phyloP scores from a whole-genome alignment of 2,797 vertebrate species.

The Eospalax fontanierii region DNA sequence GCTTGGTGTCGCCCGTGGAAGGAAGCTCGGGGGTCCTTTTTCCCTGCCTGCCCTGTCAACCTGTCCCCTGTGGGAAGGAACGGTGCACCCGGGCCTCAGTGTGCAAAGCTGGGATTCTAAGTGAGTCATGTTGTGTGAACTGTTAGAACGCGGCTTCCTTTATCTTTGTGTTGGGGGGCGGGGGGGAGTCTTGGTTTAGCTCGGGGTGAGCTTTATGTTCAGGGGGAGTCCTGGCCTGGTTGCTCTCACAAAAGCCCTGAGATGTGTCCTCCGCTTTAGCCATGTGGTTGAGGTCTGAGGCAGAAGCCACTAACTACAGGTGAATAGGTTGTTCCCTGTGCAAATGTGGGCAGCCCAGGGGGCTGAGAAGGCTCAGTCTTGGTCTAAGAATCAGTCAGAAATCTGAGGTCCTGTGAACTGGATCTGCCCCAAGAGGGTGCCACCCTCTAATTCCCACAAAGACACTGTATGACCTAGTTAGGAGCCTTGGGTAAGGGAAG shows the following conservation, averaged over 20 bases:
- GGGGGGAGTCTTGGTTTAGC: neutral
- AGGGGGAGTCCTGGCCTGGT: neutral
- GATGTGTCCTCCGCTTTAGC: neutral
- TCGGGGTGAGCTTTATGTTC: neutral
- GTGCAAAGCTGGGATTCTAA: neutral
- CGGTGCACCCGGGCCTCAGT: neutral
- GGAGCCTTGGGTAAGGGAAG: neutral
- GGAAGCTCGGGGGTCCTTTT: accelerated
- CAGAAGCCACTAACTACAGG: neutral
- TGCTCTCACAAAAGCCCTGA: neutral
- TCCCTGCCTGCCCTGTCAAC: neutral
- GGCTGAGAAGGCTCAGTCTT: neutral
- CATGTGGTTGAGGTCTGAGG: neutral
- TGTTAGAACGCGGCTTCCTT: neutral
- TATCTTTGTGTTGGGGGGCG: no score
- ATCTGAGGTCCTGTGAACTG: neutral
- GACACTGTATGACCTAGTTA: no score
- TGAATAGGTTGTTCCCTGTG: neutral
- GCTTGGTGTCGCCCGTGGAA: slow-evolving; percentile 57
- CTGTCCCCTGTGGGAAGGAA: neutral
- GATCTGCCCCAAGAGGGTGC: neutral
- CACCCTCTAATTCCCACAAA: neutral
- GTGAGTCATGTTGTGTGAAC: neutral
- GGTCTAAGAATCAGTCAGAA: neutral
- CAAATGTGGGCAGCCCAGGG: neutral